Conservation (phyloP, 2,888 invertebrate species). For the Eupithecia dodoneata region DNA sequence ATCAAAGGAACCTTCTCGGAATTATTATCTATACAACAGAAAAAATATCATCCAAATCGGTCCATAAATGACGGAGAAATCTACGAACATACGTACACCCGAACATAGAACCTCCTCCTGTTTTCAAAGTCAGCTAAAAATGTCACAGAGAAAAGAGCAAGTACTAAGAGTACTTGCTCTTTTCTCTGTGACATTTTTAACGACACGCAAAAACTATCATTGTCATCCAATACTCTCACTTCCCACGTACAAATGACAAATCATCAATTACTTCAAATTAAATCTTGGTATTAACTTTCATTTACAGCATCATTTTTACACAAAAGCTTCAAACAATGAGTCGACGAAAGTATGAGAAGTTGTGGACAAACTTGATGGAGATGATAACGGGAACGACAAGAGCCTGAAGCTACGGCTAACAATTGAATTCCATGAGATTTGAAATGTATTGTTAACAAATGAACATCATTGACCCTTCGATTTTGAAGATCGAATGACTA, state of each 20-base stretch:
- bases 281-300: constrained; percentile 44
- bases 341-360: constrained; percentile 45
- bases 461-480: neutral
- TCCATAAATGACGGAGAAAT: too few species aligned
- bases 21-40: too few species aligned
- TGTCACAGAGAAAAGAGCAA: neutral
- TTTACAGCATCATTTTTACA: constrained; percentile 40
- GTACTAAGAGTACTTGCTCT: too few species aligned
- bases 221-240: constrained; percentile 23
- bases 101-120: too few species aligned
- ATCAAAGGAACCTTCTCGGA: too few species aligned
- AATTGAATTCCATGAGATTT: constrained; percentile 4
- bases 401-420: neutral
- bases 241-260: constrained; percentile 39
- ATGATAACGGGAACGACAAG: constrained; percentile 36
- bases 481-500: neutral
- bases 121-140: neutral
- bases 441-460: constrained; percentile 2
- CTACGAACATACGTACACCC: too few species aligned
- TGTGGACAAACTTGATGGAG: constrained; percentile 33
- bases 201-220: constrained; percentile 6
- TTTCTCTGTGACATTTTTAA: too few species aligned
- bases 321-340: constrained; percentile 39
- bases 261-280: constrained; percentile 39
- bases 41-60: too few species aligned